These are phyloP conservation scores for Archocentrus centrarchus DNA, from an alignment of 2,113 vertebrate genomes.

Conservation along the genomic window DNA sequence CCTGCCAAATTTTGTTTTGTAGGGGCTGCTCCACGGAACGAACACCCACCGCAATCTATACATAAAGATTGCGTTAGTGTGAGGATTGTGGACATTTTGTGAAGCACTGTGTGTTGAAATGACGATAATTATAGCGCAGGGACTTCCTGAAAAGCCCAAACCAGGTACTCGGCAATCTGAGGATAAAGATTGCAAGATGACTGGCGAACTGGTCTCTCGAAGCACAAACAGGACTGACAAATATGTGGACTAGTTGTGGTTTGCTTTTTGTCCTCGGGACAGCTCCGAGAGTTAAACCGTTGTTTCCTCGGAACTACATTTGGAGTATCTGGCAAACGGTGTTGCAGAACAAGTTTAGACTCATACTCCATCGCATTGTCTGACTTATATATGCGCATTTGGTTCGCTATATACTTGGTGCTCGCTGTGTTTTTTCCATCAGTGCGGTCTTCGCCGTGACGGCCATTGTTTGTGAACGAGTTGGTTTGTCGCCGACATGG, in stretches of 20 bases:
- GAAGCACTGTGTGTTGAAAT: slow-evolving; percentile 51
- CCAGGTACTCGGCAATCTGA: slow-evolving; percentile 75
- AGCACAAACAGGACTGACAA: slow-evolving; percentile 59
- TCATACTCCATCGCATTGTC: not conserved
- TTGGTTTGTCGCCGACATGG: slow-evolving; percentile 50
- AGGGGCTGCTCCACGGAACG: slow-evolving; percentile 81
- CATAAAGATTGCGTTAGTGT: slow-evolving; percentile 85
- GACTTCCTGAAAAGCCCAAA: slow-evolving; percentile 34
- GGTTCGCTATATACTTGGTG: not conserved
- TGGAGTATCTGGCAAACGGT: slow-evolving; percentile 17
- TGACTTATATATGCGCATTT: not conserved
- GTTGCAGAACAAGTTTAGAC: not conserved
- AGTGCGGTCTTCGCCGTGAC: not conserved
- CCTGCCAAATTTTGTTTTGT: slow-evolving; percentile 56
- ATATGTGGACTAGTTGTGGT: slow-evolving; percentile 75
- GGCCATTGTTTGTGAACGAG: slow-evolving; percentile 24
- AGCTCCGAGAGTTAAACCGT: slow-evolving; percentile 49
- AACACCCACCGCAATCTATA: slow-evolving; percentile 81
- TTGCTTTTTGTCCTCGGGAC: slow-evolving; percentile 50
- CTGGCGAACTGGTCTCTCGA: slow-evolving; percentile 44
- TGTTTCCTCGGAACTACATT: slow-evolving; percentile 40
- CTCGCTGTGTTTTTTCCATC: slow-evolving; percentile 19
- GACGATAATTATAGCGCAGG: slow-evolving; percentile 56
- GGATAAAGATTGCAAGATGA: slow-evolving; percentile 83
- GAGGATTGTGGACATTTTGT: slow-evolving; percentile 66